A percentile compares a stretch with the other conserved stretches of the same genome.
phyloP scores from a whole-genome alignment of 1,140 invertebrate species.

The Popillia japonica region DNA sequence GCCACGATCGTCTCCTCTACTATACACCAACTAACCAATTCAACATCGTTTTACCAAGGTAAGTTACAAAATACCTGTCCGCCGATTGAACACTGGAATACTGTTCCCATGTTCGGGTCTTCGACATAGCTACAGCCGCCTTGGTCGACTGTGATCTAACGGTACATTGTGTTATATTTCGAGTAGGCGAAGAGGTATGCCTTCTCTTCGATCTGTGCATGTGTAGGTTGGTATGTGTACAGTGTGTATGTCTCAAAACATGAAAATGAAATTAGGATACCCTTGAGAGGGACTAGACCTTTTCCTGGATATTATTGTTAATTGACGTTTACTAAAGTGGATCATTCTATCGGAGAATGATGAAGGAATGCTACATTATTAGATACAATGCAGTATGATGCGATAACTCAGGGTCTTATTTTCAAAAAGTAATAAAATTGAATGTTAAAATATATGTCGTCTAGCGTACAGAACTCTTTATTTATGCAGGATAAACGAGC shows the following conservation, averaged over 20 bases:
- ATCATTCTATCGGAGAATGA: no score
- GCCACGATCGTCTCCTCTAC: neutral
- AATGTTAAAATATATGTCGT: no score
- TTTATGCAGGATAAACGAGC: no score
- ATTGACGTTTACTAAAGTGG: no score
- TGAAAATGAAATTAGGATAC: neutral
- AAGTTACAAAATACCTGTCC: slow-evolving; percentile 41
- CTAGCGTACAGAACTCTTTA: no score
- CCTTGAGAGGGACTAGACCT: neutral
- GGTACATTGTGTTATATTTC: slow-evolving; percentile 44
- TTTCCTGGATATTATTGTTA: no score
- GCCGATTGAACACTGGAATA: slow-evolving; percentile 26
- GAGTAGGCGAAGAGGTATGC: slow-evolving; percentile 40
- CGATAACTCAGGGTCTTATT: no score
- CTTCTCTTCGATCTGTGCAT: slow-evolving; percentile 20
- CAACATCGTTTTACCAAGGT: slow-evolving; percentile 40
- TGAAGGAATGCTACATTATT: no score
- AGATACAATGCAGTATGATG: no score
- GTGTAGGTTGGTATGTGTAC: slow-evolving; percentile 31
- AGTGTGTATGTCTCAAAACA: slow-evolving; percentile 12
- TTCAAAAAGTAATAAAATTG: no score
- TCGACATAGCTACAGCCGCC: neutral
- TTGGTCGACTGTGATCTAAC: slow-evolving; percentile 40
- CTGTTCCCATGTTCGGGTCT: neutral
- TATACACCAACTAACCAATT: neutral